Evolutionary conservation across 2,888 invertebrate species (phyloP).

Genomic region (Busseola fusca): DNA sequence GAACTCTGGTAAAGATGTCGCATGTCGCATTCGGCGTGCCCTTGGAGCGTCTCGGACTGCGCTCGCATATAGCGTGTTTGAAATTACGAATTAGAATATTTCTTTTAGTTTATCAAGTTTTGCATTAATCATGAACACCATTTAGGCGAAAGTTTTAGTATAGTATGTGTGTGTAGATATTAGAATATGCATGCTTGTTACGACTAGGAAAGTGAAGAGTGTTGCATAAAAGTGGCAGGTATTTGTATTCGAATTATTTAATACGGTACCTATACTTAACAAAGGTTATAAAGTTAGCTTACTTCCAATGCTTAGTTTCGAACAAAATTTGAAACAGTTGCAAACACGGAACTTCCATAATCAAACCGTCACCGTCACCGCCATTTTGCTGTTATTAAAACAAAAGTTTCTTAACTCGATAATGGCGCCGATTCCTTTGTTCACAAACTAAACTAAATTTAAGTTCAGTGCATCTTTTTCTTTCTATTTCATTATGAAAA

Average conservation of each 20-base stretch:
- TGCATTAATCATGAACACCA: conserved; percentile 15
- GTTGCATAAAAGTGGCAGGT: conserved; percentile 2
- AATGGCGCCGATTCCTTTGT: too few species aligned
- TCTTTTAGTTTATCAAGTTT: conserved; percentile 5
- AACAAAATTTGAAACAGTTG: background rate
- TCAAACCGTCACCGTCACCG: background rate
- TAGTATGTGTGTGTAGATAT: conserved; percentile 51
- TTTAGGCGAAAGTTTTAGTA: conserved; percentile 28
- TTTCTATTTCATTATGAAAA: too few species aligned
- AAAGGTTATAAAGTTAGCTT: too few species aligned
- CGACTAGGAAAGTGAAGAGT: conserved; percentile 4
- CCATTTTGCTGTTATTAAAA: background rate
- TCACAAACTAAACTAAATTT: too few species aligned
- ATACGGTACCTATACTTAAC: too few species aligned
- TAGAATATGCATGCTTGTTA: conserved; percentile 47
- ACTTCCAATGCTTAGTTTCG: background rate
- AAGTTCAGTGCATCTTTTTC: too few species aligned
- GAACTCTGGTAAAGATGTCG: too few species aligned
- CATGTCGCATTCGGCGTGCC: too few species aligned
- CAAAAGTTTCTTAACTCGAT: background rate
- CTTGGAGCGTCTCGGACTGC: too few species aligned
- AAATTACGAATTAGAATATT: too few species aligned
- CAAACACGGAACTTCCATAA: background rate
- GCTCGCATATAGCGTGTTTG: too few species aligned
- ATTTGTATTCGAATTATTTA: too few species aligned